Base-by-base conservation (phyloP, 2,797 vertebrate genomes). In the Micrastur ruficollis region DNA sequence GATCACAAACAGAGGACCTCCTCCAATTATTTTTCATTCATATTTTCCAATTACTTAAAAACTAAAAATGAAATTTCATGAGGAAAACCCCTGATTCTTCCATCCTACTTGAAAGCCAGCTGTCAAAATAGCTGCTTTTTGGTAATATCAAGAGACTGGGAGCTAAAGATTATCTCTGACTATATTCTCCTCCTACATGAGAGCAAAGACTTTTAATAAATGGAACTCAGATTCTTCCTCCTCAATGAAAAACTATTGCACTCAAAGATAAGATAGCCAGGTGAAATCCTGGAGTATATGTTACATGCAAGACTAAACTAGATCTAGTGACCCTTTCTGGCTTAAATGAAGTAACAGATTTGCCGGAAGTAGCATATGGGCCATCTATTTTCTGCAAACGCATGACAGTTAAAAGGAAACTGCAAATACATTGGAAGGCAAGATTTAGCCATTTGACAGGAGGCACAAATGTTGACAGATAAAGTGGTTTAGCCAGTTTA, bases 161-260 rank as follows among this genome's bases (percentile, higher is more conserved):
- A 86, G 83, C 90, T 67, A 89, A 93, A 81, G 47, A 82, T 94
- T 93, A 85, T 93, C 93, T 91, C 65, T 87, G 78, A 76, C 86
- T 87, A 36, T 56, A 34, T 89, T 93, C 71, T 93, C 71, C 81
- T 95, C 56, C 72, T 82, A 40, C 72, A 79, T 7, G 66, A 94
- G 81, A 95, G 94, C 86, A 94, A 97, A 93, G 85, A 74, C 46
- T 42, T 73, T 90, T 94, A 85, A 94, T 78, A 94, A 93, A 92
- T 36, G 49, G 71, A 92, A 68, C 72, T 95, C 59, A 7, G 27
- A 67, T 34, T 92, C 67, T 58, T 82, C 29, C 38, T 74, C 58
- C 67, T 83, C 79, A 62, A 13, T 13, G 20, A 74, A 71, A 86
- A 95, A 73, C 5, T 11, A 84, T 5, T 83, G 74, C 42, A 40